These are phyloP conservation scores for Elysia chlorotica DNA, from an alignment of 1,140 invertebrate species.

Conservation along the genomic window DNA sequence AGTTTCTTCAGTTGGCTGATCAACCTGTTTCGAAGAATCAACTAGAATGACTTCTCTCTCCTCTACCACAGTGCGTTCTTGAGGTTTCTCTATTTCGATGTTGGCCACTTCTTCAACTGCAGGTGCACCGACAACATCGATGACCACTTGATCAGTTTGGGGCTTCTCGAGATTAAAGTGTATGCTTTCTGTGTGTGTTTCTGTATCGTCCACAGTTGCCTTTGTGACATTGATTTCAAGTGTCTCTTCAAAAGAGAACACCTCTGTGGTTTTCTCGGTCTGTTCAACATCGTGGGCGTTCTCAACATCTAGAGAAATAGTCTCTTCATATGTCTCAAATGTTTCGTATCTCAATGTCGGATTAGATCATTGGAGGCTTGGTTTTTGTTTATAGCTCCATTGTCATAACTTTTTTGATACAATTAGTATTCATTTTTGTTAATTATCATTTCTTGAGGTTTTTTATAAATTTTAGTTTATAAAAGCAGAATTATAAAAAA, in stretches of 20 bases:
- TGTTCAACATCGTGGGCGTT: constrained; percentile 22
- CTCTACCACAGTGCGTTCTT: constrained; percentile 9
- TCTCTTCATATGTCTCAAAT: constrained; percentile 23
- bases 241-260: background rate
- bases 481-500: too few relatives aligned
- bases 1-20: background rate
- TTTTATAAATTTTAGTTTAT: too few relatives aligned
- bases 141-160: constrained; percentile 1
- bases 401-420: too few relatives aligned
- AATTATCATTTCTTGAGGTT: constrained; percentile 34
- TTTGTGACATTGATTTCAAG: constrained; percentile 19
- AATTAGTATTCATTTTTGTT: too few relatives aligned
- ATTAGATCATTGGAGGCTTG: constrained; percentile 24
- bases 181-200: constrained; percentile 22
- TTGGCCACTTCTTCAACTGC: constrained; percentile 7
- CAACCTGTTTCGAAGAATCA: constrained; percentile 22
- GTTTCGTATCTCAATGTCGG: constrained; percentile 25
- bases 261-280: constrained; percentile 13
- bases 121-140: constrained; percentile 13
- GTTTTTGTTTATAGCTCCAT: too few relatives aligned
- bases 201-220: constrained; percentile 22
- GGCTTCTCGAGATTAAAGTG: constrained; percentile 23
- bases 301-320: constrained; percentile 20
- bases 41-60: constrained; percentile 14
- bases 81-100: constrained; percentile 5